Percentiles rank a stretch among this genome's conserved stretches.
Conservation (phyloP, 2,888 invertebrate species). For the Smittia sp. region DNA sequence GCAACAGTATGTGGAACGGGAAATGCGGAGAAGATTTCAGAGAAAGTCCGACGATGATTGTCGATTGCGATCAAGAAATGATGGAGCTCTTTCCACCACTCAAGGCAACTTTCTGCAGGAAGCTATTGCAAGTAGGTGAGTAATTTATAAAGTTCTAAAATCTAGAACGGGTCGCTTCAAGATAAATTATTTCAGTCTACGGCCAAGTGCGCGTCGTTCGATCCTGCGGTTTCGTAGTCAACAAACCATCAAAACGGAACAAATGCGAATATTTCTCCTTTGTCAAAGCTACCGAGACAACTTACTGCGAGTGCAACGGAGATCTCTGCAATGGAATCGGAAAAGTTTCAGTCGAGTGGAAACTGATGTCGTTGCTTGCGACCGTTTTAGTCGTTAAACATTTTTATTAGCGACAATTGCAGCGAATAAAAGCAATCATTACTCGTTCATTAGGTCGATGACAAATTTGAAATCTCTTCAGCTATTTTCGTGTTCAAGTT, state of each 20-base stretch:
- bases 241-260: neutral
- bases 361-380: neutral
- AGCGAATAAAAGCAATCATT: too few species aligned
- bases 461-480: too few species aligned
- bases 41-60: neutral
- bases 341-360: neutral
- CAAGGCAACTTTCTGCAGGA: neutral
- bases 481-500: too few species aligned
- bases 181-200: too few species aligned
- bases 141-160: neutral
- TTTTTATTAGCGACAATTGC: too few species aligned
- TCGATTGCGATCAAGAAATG: neutral
- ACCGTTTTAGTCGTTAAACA: too few species aligned
- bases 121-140: neutral
- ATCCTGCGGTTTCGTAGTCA: neutral
- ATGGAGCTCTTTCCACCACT: neutral
- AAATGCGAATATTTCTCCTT: neutral
- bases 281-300: neutral
- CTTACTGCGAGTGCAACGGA: slow-evolving; percentile 13
- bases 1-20: slow-evolving; percentile 5
- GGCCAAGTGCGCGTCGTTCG: neutral
- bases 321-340: neutral
- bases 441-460: too few species aligned
- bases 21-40: neutral
- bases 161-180: too few species aligned